A percentile compares a stretch with the other conserved stretches of the same genome.
Conservation (phyloP, 2,888 invertebrate genomes). For the Falcaria lacertinaria region DNA sequence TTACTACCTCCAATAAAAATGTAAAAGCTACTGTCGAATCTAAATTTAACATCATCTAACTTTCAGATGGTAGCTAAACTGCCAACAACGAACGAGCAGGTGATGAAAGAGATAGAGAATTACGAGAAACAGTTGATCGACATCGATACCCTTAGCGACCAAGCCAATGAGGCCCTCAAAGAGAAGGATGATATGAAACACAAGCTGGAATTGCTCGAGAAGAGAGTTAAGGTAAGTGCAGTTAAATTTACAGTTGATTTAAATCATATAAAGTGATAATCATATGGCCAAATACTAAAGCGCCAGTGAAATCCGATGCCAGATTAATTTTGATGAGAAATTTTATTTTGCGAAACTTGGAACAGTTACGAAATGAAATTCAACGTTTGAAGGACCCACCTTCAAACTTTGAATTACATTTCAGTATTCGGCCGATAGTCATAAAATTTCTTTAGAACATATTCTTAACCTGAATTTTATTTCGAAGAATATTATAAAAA, state of each 20-base stretch:
- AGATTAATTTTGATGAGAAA: too few species aligned
- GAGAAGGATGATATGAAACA: slow-evolving; percentile 82
- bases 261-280: too few species aligned
- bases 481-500: too few species aligned
- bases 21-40: neutral
- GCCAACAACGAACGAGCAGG: slow-evolving; percentile 81
- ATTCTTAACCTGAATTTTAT: too few species aligned
- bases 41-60: neutral
- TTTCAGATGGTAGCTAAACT: slow-evolving; percentile 82
- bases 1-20: neutral
- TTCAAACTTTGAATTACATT: too few species aligned
- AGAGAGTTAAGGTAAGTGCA: slow-evolving; percentile 82
- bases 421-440: too few species aligned
- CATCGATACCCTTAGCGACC: slow-evolving; percentile 85
- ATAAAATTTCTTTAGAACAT: too few species aligned
- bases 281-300: too few species aligned
- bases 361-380: too few species aligned
- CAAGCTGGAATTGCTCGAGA: slow-evolving; percentile 84
- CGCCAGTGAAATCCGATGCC: too few species aligned
- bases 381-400: too few species aligned
- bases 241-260: neutral
- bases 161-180: slow-evolving; percentile 84
- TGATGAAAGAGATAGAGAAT: slow-evolving; percentile 84
- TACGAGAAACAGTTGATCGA: slow-evolving; percentile 90
- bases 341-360: too few species aligned